These are phyloP conservation scores for Hycleus phaleratus DNA, from an alignment of 1,140 invertebrate species.

Conservation along the genomic window DNA sequence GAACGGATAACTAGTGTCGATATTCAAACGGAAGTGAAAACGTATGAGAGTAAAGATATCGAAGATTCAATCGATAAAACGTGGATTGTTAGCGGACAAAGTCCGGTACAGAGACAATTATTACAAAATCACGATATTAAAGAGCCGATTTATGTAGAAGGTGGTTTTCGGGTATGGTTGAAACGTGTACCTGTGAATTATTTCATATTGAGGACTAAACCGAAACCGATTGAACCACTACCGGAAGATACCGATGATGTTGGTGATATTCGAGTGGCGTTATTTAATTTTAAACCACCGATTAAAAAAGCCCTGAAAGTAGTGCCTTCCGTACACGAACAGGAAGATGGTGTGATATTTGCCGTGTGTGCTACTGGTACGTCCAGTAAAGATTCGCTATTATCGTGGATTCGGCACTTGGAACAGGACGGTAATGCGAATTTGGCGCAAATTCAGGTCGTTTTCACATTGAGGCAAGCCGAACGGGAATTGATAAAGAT, in stretches of 20 bases:
- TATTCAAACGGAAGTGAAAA: conserved; percentile 50
- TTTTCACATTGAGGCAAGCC: conserved; percentile 57
- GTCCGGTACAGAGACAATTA: conserved; percentile 65
- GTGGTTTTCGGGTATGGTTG: conserved; percentile 77
- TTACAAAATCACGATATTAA: conserved; percentile 61
- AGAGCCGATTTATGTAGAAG: conserved; percentile 77
- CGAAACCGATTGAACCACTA: conserved; percentile 38
- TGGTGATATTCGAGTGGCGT: conserved; percentile 53
- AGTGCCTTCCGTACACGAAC: conserved; percentile 74
- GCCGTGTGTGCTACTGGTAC: conserved; percentile 63
- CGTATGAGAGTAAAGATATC: conserved; percentile 51
- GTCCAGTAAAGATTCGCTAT: conserved; percentile 79
- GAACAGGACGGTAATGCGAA: conserved; percentile 68
- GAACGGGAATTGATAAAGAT: conserved; percentile 21
- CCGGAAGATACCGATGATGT: conserved; percentile 59
- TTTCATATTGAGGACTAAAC: conserved; percentile 72
- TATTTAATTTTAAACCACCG: conserved; percentile 46
- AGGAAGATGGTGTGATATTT: conserved; percentile 86
- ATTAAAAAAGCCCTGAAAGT: conserved; percentile 40
- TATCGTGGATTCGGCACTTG: conserved; percentile 87
- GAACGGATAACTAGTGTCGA: conserved; percentile 83
- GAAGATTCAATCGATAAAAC: conserved; percentile 78
- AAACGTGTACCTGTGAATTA: conserved; percentile 69
- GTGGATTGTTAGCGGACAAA: conserved; percentile 90
- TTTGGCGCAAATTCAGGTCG: conserved; percentile 65